Evolutionary conservation across 2,888 invertebrate species (phyloP), one percentile per base, ranked within the genome.

Genomic region (Onthophagus sagittarius): DNA sequence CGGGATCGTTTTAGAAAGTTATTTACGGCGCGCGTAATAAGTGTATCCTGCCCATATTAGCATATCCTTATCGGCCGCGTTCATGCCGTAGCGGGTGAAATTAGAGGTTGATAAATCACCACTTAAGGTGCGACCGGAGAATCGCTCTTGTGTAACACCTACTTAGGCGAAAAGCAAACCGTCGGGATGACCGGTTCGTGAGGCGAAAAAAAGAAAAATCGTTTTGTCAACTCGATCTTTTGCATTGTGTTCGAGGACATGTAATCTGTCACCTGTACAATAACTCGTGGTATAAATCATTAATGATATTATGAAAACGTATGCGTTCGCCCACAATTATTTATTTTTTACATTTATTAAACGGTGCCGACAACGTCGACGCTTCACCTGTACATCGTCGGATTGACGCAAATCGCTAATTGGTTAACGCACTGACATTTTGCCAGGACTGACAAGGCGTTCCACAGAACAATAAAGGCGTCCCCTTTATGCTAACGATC

Each of bases 31-130:
- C 73, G 77, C 75, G 75, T 75, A 75, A 75, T 76, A 77, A 76
- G 78, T 77, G 76, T 76, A 76, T 75, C 77, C 75, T 74, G 76
- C 72, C 75, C 76, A 76, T 75, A 78, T 78, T 78, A 77, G 77
- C 78, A 78, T 78, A 76, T 77, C 76, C 76, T 77, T 77, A 76
- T 76, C 76, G 73, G 77, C 74, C 73, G 74, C 77, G 74, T 76
- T 53, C 39, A 53, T 9, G 39, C 39, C 39, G 78, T 73, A 74
- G 77, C 72, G 78, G 76, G 73, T 75, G 74, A 77, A 78, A 78
- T 78, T 78, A 78, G 74, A 75, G 72, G 71, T 71, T 75, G 76
- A 76, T 76, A 75, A 74, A 75, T 76, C 73, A 71, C 74, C 74
- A 75, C 75, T 69, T 71, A 71, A 53, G 67, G 67, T 67, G 32